Evolutionary conservation across 1,140 invertebrate species (phyloP).

Genomic region (Diabrotica undecimpunctata): DNA sequence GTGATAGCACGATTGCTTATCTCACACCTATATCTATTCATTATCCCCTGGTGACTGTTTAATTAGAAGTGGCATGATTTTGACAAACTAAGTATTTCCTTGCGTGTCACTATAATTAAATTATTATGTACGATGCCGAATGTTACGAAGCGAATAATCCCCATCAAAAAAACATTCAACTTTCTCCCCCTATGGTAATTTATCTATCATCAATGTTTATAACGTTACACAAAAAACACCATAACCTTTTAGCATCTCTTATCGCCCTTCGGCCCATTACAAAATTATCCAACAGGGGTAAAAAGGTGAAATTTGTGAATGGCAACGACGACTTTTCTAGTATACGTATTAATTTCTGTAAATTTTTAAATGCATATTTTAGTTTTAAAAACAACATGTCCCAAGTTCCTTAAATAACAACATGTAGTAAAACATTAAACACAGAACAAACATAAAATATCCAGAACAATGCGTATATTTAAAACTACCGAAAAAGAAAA

Average conservation of each 20-base stretch:
- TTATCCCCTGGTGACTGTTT: neutral
- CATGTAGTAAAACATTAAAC: no score
- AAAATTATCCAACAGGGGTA: conserved; percentile 21
- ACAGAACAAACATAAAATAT: no score
- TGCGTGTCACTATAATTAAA: conserved; percentile 17
- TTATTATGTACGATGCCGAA: conserved; percentile 13
- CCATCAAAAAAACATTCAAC: conserved; percentile 16
- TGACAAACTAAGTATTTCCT: conserved; percentile 9
- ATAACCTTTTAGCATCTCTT: conserved; percentile 28
- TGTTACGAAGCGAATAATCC: conserved; percentile 11
- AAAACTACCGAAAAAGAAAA: no score
- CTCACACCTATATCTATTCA: no score
- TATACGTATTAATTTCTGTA: no score
- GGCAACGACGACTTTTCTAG: neutral
- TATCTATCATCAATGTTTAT: conserved; percentile 28
- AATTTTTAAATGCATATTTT: no score
- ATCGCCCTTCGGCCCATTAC: conserved; percentile 26
- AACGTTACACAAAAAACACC: conserved; percentile 29
- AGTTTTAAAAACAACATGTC: no score
- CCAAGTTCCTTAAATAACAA: no score
- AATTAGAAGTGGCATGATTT: conserved; percentile 12
- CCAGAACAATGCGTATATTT: no score
- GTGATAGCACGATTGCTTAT: no score
- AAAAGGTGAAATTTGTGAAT: conserved; percentile 1
- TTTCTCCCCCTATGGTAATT: conserved; percentile 18